Percentiles rank a stretch among this genome's conserved stretches.
Conservation (phyloP, 2,113 vertebrate genomes). For the Nyctereutes procyonoides region DNA sequence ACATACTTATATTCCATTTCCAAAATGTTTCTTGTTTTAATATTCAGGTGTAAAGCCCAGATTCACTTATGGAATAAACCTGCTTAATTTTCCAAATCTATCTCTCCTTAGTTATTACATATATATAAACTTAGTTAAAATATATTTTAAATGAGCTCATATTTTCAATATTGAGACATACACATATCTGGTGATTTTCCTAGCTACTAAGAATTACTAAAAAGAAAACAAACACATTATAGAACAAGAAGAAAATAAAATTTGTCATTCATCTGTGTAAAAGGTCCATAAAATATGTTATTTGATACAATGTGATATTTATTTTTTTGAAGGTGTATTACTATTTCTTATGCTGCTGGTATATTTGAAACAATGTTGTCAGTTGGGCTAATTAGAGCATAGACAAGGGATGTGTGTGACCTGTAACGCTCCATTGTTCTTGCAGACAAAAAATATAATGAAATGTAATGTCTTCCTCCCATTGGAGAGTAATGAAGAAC, state of each 20-base stretch:
- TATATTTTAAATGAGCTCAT: conserved; percentile 27
- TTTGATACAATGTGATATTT: conserved; percentile 73
- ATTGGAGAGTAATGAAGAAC: conserved; percentile 89
- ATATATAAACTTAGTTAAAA: conserved; percentile 66
- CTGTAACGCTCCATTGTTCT: conserved; percentile 85
- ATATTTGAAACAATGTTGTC: conserved; percentile 85
- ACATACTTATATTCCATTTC: neutral
- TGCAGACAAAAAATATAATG: conserved; percentile 88
- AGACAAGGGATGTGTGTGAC: conserved; percentile 82
- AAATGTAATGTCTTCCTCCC: conserved; percentile 87
- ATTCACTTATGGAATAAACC: conserved; percentile 42
- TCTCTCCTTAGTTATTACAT: conserved; percentile 59
- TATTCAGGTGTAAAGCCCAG: conserved; percentile 26
- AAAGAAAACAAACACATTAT: conserved; percentile 66
- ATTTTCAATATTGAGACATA: conserved; percentile 71
- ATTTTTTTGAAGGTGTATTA: conserved; percentile 49
- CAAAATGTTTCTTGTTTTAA: neutral
- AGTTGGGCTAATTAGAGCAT: conserved; percentile 86
- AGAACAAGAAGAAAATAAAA: conserved; percentile 51
- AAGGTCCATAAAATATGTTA: neutral
- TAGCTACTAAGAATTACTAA: neutral
- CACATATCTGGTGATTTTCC: conserved; percentile 55
- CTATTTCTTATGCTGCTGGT: conserved; percentile 76
- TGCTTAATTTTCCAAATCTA: conserved; percentile 42
- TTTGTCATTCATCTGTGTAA: conserved; percentile 14